Percentiles rank a stretch among this genome's conserved stretches.
These are phyloP conservation scores for Probaryconus sp. DNA, from an alignment of 1,140 invertebrate species.

Conservation along the genomic window DNA sequence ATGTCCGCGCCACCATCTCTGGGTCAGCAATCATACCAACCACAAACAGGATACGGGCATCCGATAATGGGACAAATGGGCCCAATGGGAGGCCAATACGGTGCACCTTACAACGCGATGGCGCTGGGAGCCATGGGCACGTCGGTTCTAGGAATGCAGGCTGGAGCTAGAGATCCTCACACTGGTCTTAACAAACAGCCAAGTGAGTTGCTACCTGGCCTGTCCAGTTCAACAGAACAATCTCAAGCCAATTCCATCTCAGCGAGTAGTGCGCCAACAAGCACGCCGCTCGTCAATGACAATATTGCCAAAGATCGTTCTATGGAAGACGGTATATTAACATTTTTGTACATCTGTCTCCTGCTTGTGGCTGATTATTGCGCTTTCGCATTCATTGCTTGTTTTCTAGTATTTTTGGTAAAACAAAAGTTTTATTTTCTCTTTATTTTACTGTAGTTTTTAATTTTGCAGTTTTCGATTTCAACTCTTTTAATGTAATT, in stretches of 20 bases:
- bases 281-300: conserved; percentile 64
- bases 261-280: conserved; percentile 67
- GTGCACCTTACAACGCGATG: conserved; percentile 73
- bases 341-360: conserved; percentile 71
- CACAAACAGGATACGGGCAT: conserved; percentile 76
- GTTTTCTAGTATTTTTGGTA: background rate
- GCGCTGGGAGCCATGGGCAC: conserved; percentile 82
- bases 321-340: conserved; percentile 80
- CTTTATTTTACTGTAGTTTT: too few relatives aligned
- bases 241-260: conserved; percentile 62
- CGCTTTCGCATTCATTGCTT: background rate
- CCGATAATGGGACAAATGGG: conserved; percentile 80
- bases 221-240: conserved; percentile 69
- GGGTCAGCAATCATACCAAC: conserved; percentile 78
- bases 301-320: conserved; percentile 82
- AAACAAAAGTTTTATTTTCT: too few relatives aligned
- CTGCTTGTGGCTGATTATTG: conserved; percentile 67
- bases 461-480: background rate
- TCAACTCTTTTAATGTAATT: background rate
- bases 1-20: conserved; percentile 83
- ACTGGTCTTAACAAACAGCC: conserved; percentile 82
- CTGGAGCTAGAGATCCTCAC: conserved; percentile 73
- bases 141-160: conserved; percentile 75
- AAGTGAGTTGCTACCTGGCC: conserved; percentile 84
- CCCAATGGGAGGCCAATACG: conserved; percentile 77